Evolutionary conservation across 1,140 invertebrate genomes (phyloP).

Genomic region (Eumeta japonica): DNA sequence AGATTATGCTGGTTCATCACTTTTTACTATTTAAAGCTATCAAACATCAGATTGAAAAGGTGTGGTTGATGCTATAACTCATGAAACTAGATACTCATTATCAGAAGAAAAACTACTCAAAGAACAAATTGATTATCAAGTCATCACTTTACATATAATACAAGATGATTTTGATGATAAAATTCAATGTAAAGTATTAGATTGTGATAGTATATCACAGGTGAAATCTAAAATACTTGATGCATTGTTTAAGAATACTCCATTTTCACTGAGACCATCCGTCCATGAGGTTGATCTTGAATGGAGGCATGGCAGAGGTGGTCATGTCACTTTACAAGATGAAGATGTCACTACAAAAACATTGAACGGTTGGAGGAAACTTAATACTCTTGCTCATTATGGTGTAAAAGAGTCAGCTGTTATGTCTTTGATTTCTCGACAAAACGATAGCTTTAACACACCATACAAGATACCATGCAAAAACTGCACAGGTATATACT

Average conservation of each 20-base stretch:
- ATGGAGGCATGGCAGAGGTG: constrained; percentile 94
- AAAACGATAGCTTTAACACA: constrained; percentile 79
- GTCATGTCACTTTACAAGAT: constrained; percentile 88
- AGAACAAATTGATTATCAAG: constrained; percentile 89
- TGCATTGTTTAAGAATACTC: constrained; percentile 93
- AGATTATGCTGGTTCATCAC: constrained; percentile 90
- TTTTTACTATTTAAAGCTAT: constrained; percentile 97
- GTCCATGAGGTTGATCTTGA: constrained; percentile 91
- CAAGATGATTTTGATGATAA: constrained; percentile 94
- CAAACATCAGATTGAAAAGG: constrained; percentile 99
- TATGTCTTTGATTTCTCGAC: constrained; percentile 86
- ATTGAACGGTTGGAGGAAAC: constrained; percentile 83
- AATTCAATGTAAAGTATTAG: constrained; percentile 92
- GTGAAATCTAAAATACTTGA: constrained; percentile 98
- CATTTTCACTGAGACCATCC: constrained; percentile 89
- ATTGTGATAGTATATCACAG: constrained; percentile 98
- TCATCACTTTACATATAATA: constrained; percentile 87
- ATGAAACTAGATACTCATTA: constrained; percentile 95
- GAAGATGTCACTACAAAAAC: constrained; percentile 91
- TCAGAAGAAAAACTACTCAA: constrained; percentile 93
- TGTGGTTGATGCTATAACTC: constrained; percentile 91
- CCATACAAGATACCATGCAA: constrained; percentile 80
- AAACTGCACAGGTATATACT: constrained; percentile 75
- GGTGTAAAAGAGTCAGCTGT: constrained; percentile 92
- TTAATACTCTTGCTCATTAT: constrained; percentile 91